Base-by-base conservation (phyloP, 2,113 vertebrate species). In the Columba livia region DNA sequence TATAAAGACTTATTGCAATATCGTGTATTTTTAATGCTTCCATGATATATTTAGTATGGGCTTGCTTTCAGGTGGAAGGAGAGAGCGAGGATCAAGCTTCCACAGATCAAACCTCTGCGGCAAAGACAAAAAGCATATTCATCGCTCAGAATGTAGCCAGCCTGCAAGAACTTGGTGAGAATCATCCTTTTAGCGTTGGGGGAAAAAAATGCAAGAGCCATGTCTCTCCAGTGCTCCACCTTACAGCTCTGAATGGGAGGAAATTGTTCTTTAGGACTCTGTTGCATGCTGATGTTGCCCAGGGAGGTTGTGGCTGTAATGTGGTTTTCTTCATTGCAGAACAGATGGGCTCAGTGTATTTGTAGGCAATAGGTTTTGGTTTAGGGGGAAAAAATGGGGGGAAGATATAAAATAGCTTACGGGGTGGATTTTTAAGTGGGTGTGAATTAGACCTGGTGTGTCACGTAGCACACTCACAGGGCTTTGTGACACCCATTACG, bases 131-230 rank as follows among this genome's bases (percentile, higher is more conserved):
- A 98, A 99, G 98, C 96, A 98, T 99, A 84, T 99, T 99, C 96
- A 98, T 99, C 69, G 99, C 99, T 92, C 99, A 99, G 98, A 99
- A 99, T 17, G 99, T 99, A 95, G 99, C 99, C 96, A 99, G 99
- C 97, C 98, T 99, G 96, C 99, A 99, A 93, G 99, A 99, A 95
- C 98, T 99, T 21, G 99, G 99, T 99, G 95, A 98, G 98, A 96
- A 47, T 64, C 31, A 36, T 34, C n/a, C 58, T 84, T 79, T 36
- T 67, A 58, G 12, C 9, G 3, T 6, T 1, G 7, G 32, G 9
- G 9, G 20, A 6, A 13, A 58, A 67, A 54, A 18, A 4, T 8
- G 5, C 60, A 60, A 18, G 40, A 66, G 31, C 42, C 54, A 51
- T 47, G 10, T 19, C 42, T 57, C 14, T 72, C 7, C 38, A 8